Evolutionary conservation across 2,888 invertebrate species (phyloP).

Genomic region (Gonocerus acuteangulatus): DNA sequence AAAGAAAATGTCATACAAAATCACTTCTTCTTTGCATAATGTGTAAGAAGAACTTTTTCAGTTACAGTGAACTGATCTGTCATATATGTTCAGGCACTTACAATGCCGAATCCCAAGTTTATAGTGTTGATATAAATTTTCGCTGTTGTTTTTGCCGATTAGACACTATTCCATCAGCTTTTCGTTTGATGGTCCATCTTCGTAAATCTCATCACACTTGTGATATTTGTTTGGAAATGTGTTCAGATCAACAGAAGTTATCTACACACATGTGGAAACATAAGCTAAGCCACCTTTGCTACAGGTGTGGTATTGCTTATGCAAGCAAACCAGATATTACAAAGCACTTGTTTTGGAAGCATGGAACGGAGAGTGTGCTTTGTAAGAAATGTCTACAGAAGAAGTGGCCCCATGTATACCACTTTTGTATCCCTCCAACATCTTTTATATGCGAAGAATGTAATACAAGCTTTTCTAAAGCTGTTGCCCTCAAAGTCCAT

Average conservation of each 20-base stretch:
- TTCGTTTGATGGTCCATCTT: constrained; percentile 80
- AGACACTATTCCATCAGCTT: constrained; percentile 73
- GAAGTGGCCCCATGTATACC: constrained; percentile 87
- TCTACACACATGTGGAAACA: constrained; percentile 88
- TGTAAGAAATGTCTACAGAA: constrained; percentile 81
- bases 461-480: constrained; percentile 62
- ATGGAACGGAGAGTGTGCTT: constrained; percentile 77
- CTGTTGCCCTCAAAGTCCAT: constrained; percentile 75
- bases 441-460: constrained; percentile 76
- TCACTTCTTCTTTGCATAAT: constrained; percentile 73
- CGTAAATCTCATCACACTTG: constrained; percentile 76
- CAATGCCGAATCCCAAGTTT: constrained; percentile 49
- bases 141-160: constrained; percentile 75
- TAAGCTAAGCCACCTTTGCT: constrained; percentile 77
- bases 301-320: constrained; percentile 79
- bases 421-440: constrained; percentile 76
- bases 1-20: constrained; percentile 78
- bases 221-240: constrained; percentile 77
- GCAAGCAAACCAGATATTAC: constrained; percentile 81
- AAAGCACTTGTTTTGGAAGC: constrained; percentile 86
- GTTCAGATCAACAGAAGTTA: constrained; percentile 67
- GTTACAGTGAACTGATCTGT: constrained; percentile 77
- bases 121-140: constrained; percentile 60
- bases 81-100: constrained; percentile 78
- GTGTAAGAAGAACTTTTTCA: constrained; percentile 81